Base-by-base conservation (phyloP, 1,140 invertebrate genomes). In the Euwallacea similis region DNA sequence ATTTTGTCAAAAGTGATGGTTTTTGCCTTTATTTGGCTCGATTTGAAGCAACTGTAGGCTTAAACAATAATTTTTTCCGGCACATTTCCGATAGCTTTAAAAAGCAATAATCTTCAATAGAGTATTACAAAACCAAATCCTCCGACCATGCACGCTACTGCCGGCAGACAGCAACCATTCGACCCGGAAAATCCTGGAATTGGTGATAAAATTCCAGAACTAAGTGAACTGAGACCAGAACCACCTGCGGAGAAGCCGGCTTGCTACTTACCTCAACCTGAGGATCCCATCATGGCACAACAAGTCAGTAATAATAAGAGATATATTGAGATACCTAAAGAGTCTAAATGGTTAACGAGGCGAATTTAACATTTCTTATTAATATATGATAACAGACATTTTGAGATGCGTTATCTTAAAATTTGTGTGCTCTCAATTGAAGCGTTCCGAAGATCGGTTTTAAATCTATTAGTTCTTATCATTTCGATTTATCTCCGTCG, bases 201-300 rank as follows among this genome's bases (percentile, higher is more conserved):
- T 8, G 46, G 55, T 68, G 7, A 10, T 6, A 42, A 11, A 47
- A 59, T 42, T 13, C 69, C 75, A 10, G 72, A 69, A n/a, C 75
- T 72, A 10, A 75, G 75, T 21, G 61, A 68, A n/a, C 42, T 73
- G 41, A 44, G 71, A 42, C 74, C 74, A 0, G 71, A 73, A 16
- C 33, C 54, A 43, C 41, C 47, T 2, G 10, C 54, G 2, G 66
- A 64, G 16, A 68, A 8, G 55, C 71, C 71, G 0, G 73, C 75
- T 0, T 83, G 83, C 56, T 88, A 87, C 78, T 79, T 88, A 62
- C 86, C 87, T 2, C 86, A 87, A 76, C 76, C 82, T 2, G 83
- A 82, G 42, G 86, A 87, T 75, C 74, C 82, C 71, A 63, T 71
- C 13, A 43, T 85, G 66, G 85, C 85, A 0, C 72, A 73, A 53